These are phyloP conservation scores for Galerucella nymphaeae DNA, from an alignment of 2,888 invertebrate genomes.

Conservation along the genomic window DNA sequence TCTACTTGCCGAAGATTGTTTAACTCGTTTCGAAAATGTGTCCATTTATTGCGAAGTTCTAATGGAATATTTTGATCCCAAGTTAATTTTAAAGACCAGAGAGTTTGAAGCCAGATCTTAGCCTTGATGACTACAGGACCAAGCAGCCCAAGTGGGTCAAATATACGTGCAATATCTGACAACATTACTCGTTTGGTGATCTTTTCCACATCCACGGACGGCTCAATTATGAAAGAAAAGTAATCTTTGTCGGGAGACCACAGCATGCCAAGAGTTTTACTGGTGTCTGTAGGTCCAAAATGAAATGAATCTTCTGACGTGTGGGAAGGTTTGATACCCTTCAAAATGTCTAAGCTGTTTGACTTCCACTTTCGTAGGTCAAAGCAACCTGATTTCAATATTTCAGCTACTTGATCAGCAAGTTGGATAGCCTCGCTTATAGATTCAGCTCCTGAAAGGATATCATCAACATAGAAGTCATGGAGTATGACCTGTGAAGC, in stretches of 20 bases:
- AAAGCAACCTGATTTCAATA: slow-evolving; percentile 23
- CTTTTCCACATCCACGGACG: neutral
- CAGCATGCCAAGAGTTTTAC: slow-evolving; percentile 32
- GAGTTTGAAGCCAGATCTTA: slow-evolving; percentile 28
- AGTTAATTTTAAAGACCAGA: slow-evolving; percentile 31
- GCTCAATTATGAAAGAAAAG: slow-evolving; percentile 19
- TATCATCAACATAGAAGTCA: slow-evolving; percentile 33
- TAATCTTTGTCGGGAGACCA: slow-evolving; percentile 16
- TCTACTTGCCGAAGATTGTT: neutral
- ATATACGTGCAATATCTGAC: slow-evolving; percentile 29
- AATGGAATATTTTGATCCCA: slow-evolving; percentile 25
- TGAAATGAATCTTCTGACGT: neutral
- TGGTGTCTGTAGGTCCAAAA: slow-evolving; percentile 26
- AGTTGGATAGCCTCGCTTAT: slow-evolving; percentile 18
- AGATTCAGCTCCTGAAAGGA: slow-evolving; percentile 13
- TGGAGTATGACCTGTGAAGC: slow-evolving; percentile 24
- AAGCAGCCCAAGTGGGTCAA: slow-evolving; percentile 26
- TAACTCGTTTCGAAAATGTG: slow-evolving; percentile 1
- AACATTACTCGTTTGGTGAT: slow-evolving; percentile 23
- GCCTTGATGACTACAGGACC: slow-evolving; percentile 22
- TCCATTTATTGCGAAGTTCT: slow-evolving; percentile 11
- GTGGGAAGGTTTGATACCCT: slow-evolving; percentile 3
- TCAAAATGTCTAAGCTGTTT: slow-evolving; percentile 20
- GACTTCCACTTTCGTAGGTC: slow-evolving; percentile 29
- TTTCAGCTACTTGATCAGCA: slow-evolving; percentile 9